These are phyloP conservation scores for Cuniculus paca DNA, from an alignment of 2,797 vertebrate genomes.

Conservation along the genomic window DNA sequence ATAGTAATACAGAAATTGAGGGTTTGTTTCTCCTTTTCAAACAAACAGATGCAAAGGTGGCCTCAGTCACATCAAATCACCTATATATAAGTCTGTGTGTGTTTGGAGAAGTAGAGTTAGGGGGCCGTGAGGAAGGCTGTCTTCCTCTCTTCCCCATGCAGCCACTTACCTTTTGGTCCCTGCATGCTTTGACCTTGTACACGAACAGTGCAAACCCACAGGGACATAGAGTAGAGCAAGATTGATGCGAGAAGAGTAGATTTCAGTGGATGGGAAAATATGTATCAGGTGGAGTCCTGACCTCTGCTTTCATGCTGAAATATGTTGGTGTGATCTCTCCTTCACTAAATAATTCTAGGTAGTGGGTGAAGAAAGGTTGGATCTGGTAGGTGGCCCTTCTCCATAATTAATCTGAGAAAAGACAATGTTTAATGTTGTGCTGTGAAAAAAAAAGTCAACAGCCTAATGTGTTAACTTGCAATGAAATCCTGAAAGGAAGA, in stretches of 20 bases:
- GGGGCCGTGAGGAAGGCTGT: neutral
- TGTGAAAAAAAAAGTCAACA: neutral
- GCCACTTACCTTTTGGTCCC: neutral
- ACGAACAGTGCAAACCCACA: neutral
- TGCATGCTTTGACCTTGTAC: neutral
- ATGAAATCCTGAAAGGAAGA: slow-evolving; percentile 21
- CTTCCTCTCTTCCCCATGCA: neutral
- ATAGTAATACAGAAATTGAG: neutral
- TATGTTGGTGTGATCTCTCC: neutral
- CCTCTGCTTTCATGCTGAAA: neutral
- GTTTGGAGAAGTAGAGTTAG: neutral
- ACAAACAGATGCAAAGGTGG: neutral
- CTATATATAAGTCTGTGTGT: neutral
- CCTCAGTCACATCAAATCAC: neutral
- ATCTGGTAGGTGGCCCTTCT: neutral
- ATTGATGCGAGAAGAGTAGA: neutral
- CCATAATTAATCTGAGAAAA: neutral
- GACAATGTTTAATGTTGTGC: neutral
- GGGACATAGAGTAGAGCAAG: neutral
- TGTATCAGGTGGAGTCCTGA: neutral
- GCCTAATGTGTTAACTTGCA: neutral
- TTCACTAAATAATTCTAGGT: neutral
- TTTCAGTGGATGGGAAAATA: neutral
- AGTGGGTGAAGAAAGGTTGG: neutral
- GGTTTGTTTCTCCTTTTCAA: slow-evolving; percentile 36